These are phyloP conservation scores for Zeuzera pyrina DNA, from an alignment of 2,888 invertebrate species.

Conservation along the genomic window DNA sequence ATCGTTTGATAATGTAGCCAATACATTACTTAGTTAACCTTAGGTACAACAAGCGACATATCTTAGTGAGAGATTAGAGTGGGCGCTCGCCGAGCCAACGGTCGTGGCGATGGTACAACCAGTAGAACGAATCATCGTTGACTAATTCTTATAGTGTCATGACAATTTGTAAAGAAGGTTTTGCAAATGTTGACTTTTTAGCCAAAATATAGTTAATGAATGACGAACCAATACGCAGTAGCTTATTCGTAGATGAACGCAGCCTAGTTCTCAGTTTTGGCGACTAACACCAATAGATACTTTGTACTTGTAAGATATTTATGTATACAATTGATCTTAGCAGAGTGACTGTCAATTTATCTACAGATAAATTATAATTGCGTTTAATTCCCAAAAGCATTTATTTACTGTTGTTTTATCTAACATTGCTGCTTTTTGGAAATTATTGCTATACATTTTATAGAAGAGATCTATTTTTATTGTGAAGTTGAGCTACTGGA, in stretches of 20 bases:
- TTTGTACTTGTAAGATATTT: constrained; percentile 67
- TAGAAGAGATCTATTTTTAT: constrained; percentile 73
- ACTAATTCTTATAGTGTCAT: constrained; percentile 69
- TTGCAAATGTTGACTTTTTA: constrained; percentile 72
- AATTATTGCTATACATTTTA: constrained; percentile 72
- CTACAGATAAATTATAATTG: constrained; percentile 53
- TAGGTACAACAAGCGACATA: constrained; percentile 12
- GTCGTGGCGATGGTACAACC: constrained; percentile 29
- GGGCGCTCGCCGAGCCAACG: constrained; percentile 40
- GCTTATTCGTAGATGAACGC: constrained; percentile 67
- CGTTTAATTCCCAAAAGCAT: constrained; percentile 65
- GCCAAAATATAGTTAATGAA: constrained; percentile 69
- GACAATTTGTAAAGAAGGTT: constrained; percentile 68
- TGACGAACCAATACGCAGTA: constrained; percentile 72
- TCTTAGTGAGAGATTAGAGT: no score
- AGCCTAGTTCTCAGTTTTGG: constrained; percentile 67
- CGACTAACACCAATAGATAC: constrained; percentile 68
- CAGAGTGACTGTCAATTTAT: constrained; percentile 70
- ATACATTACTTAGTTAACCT: constrained; percentile 56
- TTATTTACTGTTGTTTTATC: constrained; percentile 65
- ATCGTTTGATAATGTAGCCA: constrained; percentile 17
- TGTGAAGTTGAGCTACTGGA: constrained; percentile 64
- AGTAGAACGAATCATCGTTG: constrained; percentile 58
- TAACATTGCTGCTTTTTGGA: constrained; percentile 64
- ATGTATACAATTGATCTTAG: constrained; percentile 67